These are phyloP conservation scores for Lucinisca nassula DNA, from an alignment of 2,888 invertebrate species.

Conservation along the genomic window DNA sequence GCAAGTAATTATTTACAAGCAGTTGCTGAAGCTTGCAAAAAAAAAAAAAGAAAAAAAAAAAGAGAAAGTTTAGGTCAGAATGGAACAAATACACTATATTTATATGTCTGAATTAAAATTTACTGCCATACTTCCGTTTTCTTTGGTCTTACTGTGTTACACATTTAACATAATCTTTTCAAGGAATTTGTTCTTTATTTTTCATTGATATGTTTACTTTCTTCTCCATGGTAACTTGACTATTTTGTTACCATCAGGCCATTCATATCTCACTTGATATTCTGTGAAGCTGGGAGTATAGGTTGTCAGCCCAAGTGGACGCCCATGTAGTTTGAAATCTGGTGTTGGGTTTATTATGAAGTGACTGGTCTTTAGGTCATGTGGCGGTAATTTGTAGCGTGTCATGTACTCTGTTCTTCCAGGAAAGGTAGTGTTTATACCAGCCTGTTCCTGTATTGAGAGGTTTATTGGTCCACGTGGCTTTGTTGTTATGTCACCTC, in stretches of 20 bases:
- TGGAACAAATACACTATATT: no score
- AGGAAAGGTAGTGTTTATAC: slow-evolving; percentile 87
- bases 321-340: slow-evolving; percentile 83
- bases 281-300: slow-evolving; percentile 82
- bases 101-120: no score
- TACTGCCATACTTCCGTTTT: no score
- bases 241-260: slow-evolving; percentile 86
- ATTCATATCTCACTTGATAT: slow-evolving; percentile 86
- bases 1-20: no score
- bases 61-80: no score
- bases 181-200: background rate
- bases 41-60: no score
- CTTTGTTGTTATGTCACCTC: slow-evolving; percentile 11
- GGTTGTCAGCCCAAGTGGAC: slow-evolving; percentile 80
- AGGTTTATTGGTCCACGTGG: slow-evolving; percentile 69
- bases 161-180: no score
- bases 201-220: slow-evolving; percentile 57
- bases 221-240: slow-evolving; percentile 85
- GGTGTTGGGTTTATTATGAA: slow-evolving; percentile 87
- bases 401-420: slow-evolving; percentile 86
- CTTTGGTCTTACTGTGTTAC: no score
- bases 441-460: slow-evolving; percentile 87
- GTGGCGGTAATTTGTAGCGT: slow-evolving; percentile 79
- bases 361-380: slow-evolving; percentile 76
- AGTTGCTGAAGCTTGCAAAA: no score